Base-by-base conservation (phyloP, 2,888 invertebrate genomes). In the Brachyopa scutellaris region DNA sequence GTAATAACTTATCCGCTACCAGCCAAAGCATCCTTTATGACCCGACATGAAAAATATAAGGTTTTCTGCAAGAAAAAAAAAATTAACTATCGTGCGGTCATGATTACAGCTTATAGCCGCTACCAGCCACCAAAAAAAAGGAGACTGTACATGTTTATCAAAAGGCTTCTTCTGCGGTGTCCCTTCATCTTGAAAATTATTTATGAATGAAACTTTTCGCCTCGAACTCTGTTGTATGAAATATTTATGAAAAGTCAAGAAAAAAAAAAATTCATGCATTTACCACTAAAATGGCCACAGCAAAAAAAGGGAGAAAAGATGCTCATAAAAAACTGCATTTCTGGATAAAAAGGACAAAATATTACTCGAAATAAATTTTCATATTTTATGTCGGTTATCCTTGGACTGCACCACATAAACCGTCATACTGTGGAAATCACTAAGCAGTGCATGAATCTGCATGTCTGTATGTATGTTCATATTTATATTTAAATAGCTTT, bases 291-390 rank as follows among this genome's bases (percentile, higher is more conserved):
- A 29, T 29, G 17, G 29, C n/a, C n/a, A n/a, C n/a, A n/a, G 9
- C 13, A 47, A 26, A 33, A 19, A 9, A 49, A 49, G 3, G 15
- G 2, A 9, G 3, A 23, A 6, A 17, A 7, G 15, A 7, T 11
- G n/a, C n/a, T n/a, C n/a, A n/a, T 1, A 42, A n/a, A 23, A 13
- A 23, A 23, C 23, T 23, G 36, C 67, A 57, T 45, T 36, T 38
- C 17, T 17, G 1, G 47, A n/a, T 17, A 57, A 40, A 19, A 33
- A 23, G 31, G 45, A 64, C 64, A 45, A 74, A 62, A 53, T 64
- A 64, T 49, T 55, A 21, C 23, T 17, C 7, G 67, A 66, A 59
- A 67, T 67, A 59, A 11, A 59, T 76, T 76, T 76, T 67, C 59
- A 59, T 59, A 55, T 62, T 53, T 62, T 53, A 55, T 73, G 7